Conservation (phyloP, 2,888 invertebrate species). For the Harpagoxenus sublaevis region DNA sequence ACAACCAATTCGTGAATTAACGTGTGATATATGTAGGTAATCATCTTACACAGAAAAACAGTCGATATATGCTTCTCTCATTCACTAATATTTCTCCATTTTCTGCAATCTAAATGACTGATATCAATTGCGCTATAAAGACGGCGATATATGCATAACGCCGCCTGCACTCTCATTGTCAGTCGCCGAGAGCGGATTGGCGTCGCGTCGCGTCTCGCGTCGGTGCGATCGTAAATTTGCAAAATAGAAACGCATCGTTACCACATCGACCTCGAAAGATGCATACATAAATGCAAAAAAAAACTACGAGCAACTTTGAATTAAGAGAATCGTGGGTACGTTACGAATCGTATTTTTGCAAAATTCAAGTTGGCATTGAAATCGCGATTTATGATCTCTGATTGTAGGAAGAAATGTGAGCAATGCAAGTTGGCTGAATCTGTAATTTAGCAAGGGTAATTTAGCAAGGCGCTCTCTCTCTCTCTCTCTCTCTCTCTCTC, state of each 20-base stretch:
- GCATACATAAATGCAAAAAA: constrained; percentile 15
- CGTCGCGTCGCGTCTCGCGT: not conserved
- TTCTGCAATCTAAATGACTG: not conserved
- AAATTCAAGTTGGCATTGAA: constrained; percentile 26
- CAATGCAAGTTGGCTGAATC: not conserved
- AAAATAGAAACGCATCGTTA: constrained; percentile 34
- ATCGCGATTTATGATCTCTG: constrained; percentile 30
- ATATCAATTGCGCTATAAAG: constrained; percentile 37
- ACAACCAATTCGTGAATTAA: not conserved
- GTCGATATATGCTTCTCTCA: not conserved
- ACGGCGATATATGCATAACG: constrained; percentile 22
- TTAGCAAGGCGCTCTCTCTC: not conserved
- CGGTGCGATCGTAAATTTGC: constrained; percentile 40
- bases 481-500: too few species aligned
- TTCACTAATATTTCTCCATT: not conserved
- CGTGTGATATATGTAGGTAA: too few species aligned
- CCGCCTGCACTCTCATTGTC: not conserved
- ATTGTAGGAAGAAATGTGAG: not conserved
- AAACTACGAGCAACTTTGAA: constrained; percentile 2
- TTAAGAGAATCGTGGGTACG: not conserved
- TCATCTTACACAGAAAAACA: not conserved
- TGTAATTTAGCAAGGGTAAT: not conserved
- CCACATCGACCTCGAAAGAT: constrained; percentile 13
- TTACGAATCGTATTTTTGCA: constrained; percentile 35
- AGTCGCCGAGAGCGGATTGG: not conserved